Base-by-base conservation (phyloP, 2,888 invertebrate species). In the Philhelius pedissequus region DNA sequence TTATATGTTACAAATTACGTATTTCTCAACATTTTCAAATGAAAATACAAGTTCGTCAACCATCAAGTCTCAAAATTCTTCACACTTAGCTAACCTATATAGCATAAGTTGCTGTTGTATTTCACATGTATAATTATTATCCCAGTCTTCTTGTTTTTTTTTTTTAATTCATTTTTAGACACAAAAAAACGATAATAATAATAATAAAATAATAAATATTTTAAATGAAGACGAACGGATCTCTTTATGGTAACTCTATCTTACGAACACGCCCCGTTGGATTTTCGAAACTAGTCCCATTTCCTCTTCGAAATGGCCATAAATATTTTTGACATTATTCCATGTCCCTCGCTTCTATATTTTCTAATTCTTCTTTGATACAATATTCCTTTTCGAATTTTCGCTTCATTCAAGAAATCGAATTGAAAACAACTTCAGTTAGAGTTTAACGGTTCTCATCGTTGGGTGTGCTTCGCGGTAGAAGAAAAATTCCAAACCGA, bases 371-470 rank as follows among this genome's bases (percentile, higher is more conserved):
- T 13, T 18, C 11, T 70, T 62, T 56, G 27, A 54, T 4, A 43
- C n/a, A 15, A n/a, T 50, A 25, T 56, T 64, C 62, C 4, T 20
- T 11, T 79, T 68, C 73, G 60, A 64, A 48, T 48, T 77, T 43
- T 70, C 58, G 27, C 52, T 58, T 64, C 56, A 71, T 58, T 60
- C 79, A 43, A 66, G 13, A 79, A 75, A 83, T 70, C 69, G 58
- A 79, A 74, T 78, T 60, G 22, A 60, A 73, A 70, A 32, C 32
- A 64, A 22, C 32, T 83, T 83, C 79, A 83, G 83, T 83, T 83
- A 74, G 58, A 83, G 69, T 83, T 83, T 79, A 83, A 79, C 83
- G 83, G 83, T 83, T 83, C 70, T 27, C 58, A 9, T 54, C 9
- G 64, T 13, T 35, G 74, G 82, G 38, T 74, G 70, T 79, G 8